A percentile compares a stretch with the other conserved stretches of the same genome.
These are phyloP conservation scores for Actinia equina DNA, from an alignment of 64 coral and sea anemone genomes.

Conservation along the genomic window DNA sequence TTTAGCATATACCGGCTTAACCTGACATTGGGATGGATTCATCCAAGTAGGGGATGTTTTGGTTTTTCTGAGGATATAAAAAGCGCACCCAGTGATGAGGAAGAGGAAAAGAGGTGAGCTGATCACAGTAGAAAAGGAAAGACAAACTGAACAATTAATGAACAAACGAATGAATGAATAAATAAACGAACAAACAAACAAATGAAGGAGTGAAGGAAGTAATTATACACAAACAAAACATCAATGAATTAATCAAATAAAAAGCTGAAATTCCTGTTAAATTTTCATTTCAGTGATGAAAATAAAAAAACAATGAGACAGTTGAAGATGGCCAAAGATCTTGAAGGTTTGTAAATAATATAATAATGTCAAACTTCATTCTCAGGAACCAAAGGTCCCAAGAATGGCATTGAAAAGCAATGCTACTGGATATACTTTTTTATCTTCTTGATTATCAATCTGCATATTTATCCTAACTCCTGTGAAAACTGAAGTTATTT, in stretches of 20 bases:
- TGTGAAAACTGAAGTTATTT: neutral
- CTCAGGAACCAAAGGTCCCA: neutral
- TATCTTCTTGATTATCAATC: slow-evolving; percentile 4
- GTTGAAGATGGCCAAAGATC: slow-evolving; percentile 24
- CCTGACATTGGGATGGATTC: slow-evolving; percentile 21
- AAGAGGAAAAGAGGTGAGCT: neutral
- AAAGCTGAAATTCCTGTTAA: neutral
- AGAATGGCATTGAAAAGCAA: too few relatives aligned
- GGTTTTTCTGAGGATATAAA: slow-evolving; percentile 31
- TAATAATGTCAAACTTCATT: neutral
- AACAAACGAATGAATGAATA: too few relatives aligned
- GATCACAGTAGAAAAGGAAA: too few relatives aligned
- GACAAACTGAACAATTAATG: neutral
- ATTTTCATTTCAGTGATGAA: neutral
- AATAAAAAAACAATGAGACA: slow-evolving; percentile 38
- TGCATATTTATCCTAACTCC: too few relatives aligned
- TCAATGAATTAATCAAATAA: too few relatives aligned
- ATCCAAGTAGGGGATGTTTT: slow-evolving; percentile 33
- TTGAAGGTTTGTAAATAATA: slow-evolving; percentile 6
- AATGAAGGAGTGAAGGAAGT: neutral
- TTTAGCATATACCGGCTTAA: slow-evolving; percentile 16
- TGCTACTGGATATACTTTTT: too few relatives aligned
- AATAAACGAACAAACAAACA: too few relatives aligned
- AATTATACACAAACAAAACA: neutral
- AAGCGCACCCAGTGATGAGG: neutral